Evolutionary conservation across 2,888 invertebrate species (phyloP).

Genomic region (Nomada goodeniana): DNA sequence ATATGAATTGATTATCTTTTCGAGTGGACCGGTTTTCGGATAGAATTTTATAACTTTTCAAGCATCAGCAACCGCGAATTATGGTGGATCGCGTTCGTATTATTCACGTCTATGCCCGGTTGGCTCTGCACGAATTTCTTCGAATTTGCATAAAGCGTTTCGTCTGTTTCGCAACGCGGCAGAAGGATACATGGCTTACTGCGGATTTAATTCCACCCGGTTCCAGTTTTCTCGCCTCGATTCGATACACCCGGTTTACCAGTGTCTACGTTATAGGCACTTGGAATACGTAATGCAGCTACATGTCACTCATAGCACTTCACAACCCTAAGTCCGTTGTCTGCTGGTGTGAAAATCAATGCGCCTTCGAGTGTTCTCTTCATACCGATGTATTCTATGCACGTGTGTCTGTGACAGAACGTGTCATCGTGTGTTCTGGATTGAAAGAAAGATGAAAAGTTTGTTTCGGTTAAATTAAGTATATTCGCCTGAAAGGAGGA

Average conservation of each 20-base stretch:
- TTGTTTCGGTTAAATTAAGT: no score
- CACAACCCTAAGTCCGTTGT: constrained; percentile 17
- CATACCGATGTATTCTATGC: neutral
- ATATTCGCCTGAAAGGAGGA: no score
- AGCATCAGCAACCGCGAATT: neutral
- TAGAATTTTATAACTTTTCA: neutral
- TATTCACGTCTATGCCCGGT: neutral
- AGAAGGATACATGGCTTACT: neutral
- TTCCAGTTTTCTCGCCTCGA: neutral
- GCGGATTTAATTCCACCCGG: neutral
- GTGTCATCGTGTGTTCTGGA: neutral
- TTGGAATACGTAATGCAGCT: neutral
- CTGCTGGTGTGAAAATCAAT: constrained; percentile 45
- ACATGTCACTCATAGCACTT: constrained; percentile 16
- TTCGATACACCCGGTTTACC: neutral
- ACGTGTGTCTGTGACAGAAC: neutral
- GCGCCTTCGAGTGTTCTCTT: constrained; percentile 20
- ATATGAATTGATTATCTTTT: no score
- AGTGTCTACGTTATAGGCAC: neutral
- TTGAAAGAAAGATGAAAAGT: neutral
- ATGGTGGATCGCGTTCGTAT: neutral
- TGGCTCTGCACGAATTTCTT: neutral
- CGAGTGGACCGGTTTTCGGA: neutral
- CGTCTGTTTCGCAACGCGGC: neutral
- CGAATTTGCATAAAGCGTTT: constrained; percentile 4